Evolutionary conservation across 30 jellyfish, hydroid and myxozoan species (phyloP), one percentile per base, ranked within the genome.

Genomic region (Hydra vulgaris): DNA sequence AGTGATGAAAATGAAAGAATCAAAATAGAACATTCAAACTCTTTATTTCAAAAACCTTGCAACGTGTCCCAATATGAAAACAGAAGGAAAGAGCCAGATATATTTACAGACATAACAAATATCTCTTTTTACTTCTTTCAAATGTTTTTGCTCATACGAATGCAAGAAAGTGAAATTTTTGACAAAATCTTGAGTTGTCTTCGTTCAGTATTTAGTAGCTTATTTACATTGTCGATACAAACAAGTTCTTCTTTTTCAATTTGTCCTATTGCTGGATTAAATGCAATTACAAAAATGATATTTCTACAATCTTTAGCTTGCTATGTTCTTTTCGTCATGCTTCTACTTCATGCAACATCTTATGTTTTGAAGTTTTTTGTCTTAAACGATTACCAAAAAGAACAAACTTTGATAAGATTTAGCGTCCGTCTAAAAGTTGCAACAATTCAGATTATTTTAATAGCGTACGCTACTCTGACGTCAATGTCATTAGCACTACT

Each of bases 391-490:
- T 18, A 18, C 15, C 66, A 82, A 3, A 80, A 69, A n/a, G 66
- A 80, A 18, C 71, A 82, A 56, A 70, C 84, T 8, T 19, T 24
- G 21, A 8, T 25, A 0, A 18, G 79, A 0, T 83, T 86, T 77
- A 83, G 89, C 21, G 87, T 87, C 17, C 95, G 98, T 8, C 92
- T 92, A 26, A 73, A 92, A 72, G 98, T 92, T 8, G 89, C 98
- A 8, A 86, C 98, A 70, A 84, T 92, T 26, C 96, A 87, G 75
- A 84, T 92, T 23, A 16, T 84, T 17, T 81, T 86, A 20, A 73
- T 92, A 26, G 95, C 95, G 23, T 92, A 92, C 86, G 95, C 98
- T 5, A 87, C 98, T 7, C 77, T 92, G 22, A 86, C 95, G n/a
- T 82, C 85, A 27, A 79, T 84, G 78, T 79, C 86, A 17, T 74